A percentile compares a stretch with the other conserved stretches of the same genome.
Evolutionary conservation across 2,113 vertebrate species (phyloP).

Genomic region (Cyprinodon tularosa): DNA sequence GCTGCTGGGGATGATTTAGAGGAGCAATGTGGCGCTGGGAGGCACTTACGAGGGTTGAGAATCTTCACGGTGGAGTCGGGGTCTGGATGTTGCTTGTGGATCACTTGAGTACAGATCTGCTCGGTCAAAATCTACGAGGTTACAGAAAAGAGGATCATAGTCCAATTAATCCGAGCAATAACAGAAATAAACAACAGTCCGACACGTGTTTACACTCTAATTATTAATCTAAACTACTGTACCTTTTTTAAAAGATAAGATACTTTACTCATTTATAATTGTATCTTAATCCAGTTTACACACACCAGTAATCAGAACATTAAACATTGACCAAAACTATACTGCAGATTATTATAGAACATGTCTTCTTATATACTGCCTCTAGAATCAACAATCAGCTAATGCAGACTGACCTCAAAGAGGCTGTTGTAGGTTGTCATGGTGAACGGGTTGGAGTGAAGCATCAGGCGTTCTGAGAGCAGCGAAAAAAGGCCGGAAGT

Average conservation of each 20-base stretch:
- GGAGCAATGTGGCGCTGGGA: conserved; percentile 40
- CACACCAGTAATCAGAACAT: neutral
- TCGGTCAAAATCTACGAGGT: conserved; percentile 91
- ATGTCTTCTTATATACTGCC: neutral
- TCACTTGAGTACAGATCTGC: conserved; percentile 96
- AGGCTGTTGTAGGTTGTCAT: conserved; percentile 97
- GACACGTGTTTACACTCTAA: conserved; percentile 14
- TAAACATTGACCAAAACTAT: neutral
- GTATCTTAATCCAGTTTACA: neutral
- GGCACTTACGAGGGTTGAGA: conserved; percentile 95
- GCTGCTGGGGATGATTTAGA: conserved; percentile 63
- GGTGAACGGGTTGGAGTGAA: conserved; percentile 89
- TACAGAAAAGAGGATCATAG: conserved; percentile 47
- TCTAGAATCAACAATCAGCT: neutral
- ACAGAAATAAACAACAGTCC: conserved; percentile 45
- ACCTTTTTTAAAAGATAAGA: neutral
- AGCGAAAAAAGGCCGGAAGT: conserved; percentile 94
- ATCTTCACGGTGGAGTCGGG: conserved; percentile 96
- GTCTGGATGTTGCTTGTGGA: conserved; percentile 98
- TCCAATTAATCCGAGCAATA: conserved; percentile 57
- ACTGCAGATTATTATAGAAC: neutral
- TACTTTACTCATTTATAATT: neutral
- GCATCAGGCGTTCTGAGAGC: conserved; percentile 92
- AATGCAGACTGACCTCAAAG: conserved; percentile 87
- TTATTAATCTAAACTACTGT: neutral